Conservation (phyloP, 2,888 invertebrate genomes). For the Apotomis capreana region DNA sequence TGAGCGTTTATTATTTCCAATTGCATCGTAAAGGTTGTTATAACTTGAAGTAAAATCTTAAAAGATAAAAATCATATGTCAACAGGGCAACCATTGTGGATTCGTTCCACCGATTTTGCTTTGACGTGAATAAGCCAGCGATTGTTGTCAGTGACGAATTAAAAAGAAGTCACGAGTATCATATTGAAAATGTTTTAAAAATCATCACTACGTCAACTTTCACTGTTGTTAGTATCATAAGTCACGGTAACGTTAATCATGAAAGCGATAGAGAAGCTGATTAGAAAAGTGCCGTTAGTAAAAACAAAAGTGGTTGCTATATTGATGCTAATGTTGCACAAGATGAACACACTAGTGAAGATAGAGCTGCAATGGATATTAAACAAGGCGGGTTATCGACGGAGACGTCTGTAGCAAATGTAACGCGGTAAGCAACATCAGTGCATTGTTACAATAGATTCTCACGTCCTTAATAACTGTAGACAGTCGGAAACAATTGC, state of each 20-base stretch:
- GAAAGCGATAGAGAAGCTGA: constrained; percentile 29
- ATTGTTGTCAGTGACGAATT: constrained; percentile 38
- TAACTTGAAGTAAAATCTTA: constrained; percentile 42
- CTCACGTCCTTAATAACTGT: constrained; percentile 80
- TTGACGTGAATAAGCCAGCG: constrained; percentile 44
- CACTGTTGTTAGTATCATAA: constrained; percentile 40
- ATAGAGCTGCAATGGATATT: constrained; percentile 57
- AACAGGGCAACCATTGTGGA: constrained; percentile 59
- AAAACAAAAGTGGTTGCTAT: constrained; percentile 39
- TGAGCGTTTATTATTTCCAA: constrained; percentile 4
- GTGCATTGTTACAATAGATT: constrained; percentile 61
- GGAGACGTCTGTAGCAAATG: constrained; percentile 60
- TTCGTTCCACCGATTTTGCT: constrained; percentile 59
- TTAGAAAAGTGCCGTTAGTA: constrained; percentile 7
- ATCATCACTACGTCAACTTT: constrained; percentile 26
- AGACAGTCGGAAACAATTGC: constrained; percentile 76
- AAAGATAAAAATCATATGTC: constrained; percentile 49
- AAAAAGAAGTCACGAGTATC: constrained; percentile 33
- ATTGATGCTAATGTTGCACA: constrained; percentile 44
- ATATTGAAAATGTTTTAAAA: constrained; percentile 26
- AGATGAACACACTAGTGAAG: constrained; percentile 44
- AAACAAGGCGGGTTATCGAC: constrained; percentile 57
- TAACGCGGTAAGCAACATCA: constrained; percentile 62
- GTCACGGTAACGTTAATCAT: constrained; percentile 35
- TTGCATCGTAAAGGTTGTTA: constrained; percentile 12